Base-by-base conservation (phyloP, 2,888 invertebrate genomes). In the Clepsis dumicolana region DNA sequence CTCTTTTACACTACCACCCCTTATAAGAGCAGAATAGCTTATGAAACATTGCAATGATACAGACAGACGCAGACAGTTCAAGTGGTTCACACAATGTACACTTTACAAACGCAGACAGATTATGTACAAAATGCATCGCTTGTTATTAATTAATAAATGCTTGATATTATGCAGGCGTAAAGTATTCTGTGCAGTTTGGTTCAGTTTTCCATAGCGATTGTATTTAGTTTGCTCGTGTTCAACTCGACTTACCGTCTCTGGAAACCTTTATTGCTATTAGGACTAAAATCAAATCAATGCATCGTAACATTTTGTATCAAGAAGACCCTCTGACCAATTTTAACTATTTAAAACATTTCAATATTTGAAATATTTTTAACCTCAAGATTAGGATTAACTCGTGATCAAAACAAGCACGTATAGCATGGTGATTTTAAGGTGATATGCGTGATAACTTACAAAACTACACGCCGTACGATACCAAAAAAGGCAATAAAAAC, bases 51-150 rank as follows among this genome's bases (percentile, higher is more conserved):
- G 57, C 38, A 57, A 38, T 57, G 25, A 59, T 35, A 56, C 35
- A 35, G 10, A 38, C 59, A 38, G 21, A 52, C 35, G 48, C 44
- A 38, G 25, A 62, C 66, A 35, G 52, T 53, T 32, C 32, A 60
- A 65, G 48, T 38, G 24, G 38, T 54, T 56, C 35, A 62, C 56
- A 62, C 21, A 54, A 54, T 67, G 24, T 56, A 67, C 35, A 62
- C 57, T 60, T 27, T 44, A 62, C 61, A 62, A 16, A 41, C 18
- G 56, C 35, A 27, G 53, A 67, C 56, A 67, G 52, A 52, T 60
- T n/a, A 56, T 61, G 25, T 61, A 66, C 61, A 54, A 53, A 44
- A 41, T 62, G 48, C 44, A 67, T 27, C 50, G 16, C 12, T 25
- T 53, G 48, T 48, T 56, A 63, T 56, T 27, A 21, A 54, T 66